A percentile compares a stretch with the other conserved stretches of the same genome.
phyloP scores from a whole-genome alignment of 30 jellyfish, hydroid and myxozoan species.

The Cassiopea andromeda region DNA sequence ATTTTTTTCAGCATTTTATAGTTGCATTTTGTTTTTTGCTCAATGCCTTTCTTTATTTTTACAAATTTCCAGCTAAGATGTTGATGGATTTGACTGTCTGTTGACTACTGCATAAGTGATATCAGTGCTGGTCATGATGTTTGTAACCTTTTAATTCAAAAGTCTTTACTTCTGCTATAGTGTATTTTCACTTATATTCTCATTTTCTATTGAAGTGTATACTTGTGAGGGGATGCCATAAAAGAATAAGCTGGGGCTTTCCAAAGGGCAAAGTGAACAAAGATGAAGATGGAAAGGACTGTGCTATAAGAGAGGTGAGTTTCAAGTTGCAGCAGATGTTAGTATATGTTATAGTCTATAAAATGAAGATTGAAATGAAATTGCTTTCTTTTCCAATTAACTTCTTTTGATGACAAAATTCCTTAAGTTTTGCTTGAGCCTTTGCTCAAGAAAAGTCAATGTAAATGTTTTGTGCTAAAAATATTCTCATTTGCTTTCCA shows the following conservation, averaged over 20 bases:
- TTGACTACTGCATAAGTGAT: no score
- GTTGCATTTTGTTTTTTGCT: no score
- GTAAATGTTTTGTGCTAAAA: background rate
- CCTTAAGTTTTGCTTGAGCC: no score
- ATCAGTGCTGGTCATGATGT: background rate
- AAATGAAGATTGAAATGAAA: background rate
- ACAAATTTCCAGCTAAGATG: no score
- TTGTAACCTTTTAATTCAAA: background rate
- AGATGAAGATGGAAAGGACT: conserved; percentile 82
- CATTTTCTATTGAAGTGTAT: conserved; percentile 54
- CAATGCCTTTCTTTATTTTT: no score
- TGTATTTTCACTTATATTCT: background rate
- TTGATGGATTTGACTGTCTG: no score
- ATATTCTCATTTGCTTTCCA: background rate
- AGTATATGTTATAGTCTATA: background rate
- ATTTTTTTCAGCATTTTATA: no score
- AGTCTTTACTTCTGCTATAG: background rate
- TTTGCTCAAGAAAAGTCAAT: no score
- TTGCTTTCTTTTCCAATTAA: background rate
- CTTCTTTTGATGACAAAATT: background rate
- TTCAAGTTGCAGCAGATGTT: no score
- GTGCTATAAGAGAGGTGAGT: conserved; percentile 95
- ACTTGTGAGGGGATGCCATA: conserved; percentile 87
- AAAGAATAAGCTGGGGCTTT: conserved; percentile 97
- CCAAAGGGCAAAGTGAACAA: conserved; percentile 98